Evolutionary conservation across 2,797 vertebrate species (phyloP).

Genomic region (Pteropus rufus): DNA sequence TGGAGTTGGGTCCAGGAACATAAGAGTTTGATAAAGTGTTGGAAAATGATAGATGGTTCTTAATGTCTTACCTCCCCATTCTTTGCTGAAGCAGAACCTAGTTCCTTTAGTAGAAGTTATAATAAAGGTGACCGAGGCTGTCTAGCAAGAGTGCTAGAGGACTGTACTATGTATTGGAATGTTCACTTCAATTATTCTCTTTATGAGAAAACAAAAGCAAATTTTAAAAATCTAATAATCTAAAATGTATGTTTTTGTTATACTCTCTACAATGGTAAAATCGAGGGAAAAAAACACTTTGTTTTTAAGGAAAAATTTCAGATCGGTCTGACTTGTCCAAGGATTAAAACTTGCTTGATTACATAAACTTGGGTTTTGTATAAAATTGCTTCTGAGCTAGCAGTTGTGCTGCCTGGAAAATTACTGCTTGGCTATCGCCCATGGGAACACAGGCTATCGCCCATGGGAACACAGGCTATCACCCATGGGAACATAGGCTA

Average conservation of each 20-base stretch:
- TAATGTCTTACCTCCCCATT: neutral
- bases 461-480: no score
- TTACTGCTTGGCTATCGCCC: no score
- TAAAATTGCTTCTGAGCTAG: neutral
- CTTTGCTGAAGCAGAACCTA: neutral
- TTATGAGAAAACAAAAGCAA: neutral
- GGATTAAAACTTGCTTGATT: neutral
- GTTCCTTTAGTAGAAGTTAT: neutral
- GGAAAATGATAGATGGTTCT: neutral
- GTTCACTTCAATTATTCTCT: neutral
- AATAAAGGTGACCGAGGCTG: neutral
- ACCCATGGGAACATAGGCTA: no score
- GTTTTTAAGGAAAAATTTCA: constrained; percentile 18
- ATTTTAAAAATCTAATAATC: neutral
- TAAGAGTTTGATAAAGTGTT: neutral
- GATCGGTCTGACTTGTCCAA: neutral
- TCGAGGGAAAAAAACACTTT: neutral
- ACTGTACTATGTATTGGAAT: neutral
- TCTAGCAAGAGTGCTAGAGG: neutral
- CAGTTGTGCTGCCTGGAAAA: neutral
- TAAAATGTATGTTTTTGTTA: neutral
- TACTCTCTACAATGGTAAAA: neutral
- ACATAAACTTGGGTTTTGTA: neutral
- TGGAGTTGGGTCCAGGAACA: neutral
- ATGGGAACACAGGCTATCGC: no score